Conservation (phyloP, 2,113 vertebrate genomes). For the Neolamprologus ventralis region DNA sequence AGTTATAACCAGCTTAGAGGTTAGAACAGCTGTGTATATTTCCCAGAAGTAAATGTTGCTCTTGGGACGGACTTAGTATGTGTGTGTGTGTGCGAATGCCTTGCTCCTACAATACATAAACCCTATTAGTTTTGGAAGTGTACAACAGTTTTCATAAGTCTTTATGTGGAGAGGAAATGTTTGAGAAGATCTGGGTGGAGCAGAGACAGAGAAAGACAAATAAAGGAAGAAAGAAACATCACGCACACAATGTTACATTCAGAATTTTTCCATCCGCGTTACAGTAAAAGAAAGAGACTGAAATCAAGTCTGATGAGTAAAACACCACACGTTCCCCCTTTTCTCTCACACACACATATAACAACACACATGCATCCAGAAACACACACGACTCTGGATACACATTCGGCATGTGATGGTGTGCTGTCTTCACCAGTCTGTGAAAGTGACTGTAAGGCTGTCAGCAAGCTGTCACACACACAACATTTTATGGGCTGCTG, state of each 20-base stretch:
- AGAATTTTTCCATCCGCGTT: not conserved
- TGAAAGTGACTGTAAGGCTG: slow-evolving; percentile 54
- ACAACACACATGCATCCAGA: not conserved
- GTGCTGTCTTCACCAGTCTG: slow-evolving; percentile 47
- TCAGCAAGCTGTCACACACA: slow-evolving; percentile 49
- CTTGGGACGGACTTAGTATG: slow-evolving; percentile 32
- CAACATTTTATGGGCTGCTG: slow-evolving; percentile 38
- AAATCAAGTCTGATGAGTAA: slow-evolving; percentile 26
- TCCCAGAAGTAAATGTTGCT: slow-evolving; percentile 64
- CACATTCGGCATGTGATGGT: slow-evolving; percentile 21
- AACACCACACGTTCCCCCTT: not conserved
- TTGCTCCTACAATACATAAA: slow-evolving; percentile 44
- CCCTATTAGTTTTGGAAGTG: slow-evolving; percentile 60
- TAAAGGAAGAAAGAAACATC: slow-evolving; percentile 8
- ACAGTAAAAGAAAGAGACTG: slow-evolving; percentile 27
- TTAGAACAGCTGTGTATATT: slow-evolving; percentile 62
- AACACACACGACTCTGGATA: not conserved
- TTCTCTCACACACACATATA: not conserved
- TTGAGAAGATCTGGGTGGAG: slow-evolving; percentile 31
- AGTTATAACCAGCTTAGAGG: slow-evolving; percentile 38
- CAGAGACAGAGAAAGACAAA: slow-evolving; percentile 17
- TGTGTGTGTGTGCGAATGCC: not conserved
- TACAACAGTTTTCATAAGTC: slow-evolving; percentile 23
- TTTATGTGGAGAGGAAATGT: slow-evolving; percentile 52
- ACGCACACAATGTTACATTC: not conserved